Percentiles rank a stretch among this genome's conserved stretches.
Evolutionary conservation across 2,888 invertebrate genomes (phyloP).

Genomic region (Emmelina monodactyla): DNA sequence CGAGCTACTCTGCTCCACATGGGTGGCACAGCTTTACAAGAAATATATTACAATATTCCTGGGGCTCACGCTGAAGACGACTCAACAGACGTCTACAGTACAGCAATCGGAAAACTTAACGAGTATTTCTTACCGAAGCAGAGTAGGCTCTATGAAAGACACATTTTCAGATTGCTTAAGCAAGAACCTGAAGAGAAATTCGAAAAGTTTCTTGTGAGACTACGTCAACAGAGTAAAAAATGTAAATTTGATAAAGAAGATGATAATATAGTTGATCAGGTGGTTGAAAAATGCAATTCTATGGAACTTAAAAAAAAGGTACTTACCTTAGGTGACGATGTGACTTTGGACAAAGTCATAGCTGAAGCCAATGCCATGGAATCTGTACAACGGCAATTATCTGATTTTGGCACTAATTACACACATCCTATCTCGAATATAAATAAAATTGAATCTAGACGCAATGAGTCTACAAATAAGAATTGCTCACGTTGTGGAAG

Average conservation of each 20-base stretch:
- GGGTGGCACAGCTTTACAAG: slow-evolving; percentile 10
- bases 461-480: no score
- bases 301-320: slow-evolving; percentile 14
- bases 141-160: slow-evolving; percentile 19
- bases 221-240: slow-evolving; percentile 14
- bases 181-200: slow-evolving; percentile 23
- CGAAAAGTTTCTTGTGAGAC: slow-evolving; percentile 22
- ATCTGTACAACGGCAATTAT: slow-evolving; percentile 11
- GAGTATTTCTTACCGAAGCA: slow-evolving; percentile 20
- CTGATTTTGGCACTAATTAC: no score
- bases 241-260: slow-evolving; percentile 10
- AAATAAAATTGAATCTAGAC: no score
- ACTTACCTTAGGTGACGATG: slow-evolving; percentile 12
- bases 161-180: slow-evolving; percentile 21
- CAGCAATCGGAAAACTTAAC: slow-evolving; percentile 15
- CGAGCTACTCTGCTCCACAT: slow-evolving; percentile 7
- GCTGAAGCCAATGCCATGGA: slow-evolving; percentile 18
- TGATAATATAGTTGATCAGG: slow-evolving; percentile 13
- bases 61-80: slow-evolving; percentile 2
- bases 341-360: slow-evolving; percentile 14
- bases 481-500: no score
- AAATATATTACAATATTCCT: slow-evolving; percentile 11
- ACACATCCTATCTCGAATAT: no score
- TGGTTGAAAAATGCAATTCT: slow-evolving; percentile 13
- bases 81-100: slow-evolving; percentile 4